Base-by-base conservation (phyloP, 2,888 invertebrate species). In the Xanthia togata region DNA sequence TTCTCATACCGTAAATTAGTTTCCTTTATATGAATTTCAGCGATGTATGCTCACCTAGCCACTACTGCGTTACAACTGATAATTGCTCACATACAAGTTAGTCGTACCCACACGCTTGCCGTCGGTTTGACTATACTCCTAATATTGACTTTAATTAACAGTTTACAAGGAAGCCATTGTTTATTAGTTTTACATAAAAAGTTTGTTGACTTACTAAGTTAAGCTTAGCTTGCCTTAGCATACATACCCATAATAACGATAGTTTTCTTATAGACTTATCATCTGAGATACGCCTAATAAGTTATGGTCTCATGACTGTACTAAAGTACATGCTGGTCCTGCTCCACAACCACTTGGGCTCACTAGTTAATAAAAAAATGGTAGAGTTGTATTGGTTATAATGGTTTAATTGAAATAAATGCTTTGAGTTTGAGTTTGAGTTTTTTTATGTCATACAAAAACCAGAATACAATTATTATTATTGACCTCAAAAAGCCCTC, bases 91-190 rank as follows among this genome's bases (percentile, higher is more conserved):
- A 12, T 20, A 65, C 12, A 67, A 77, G 53, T 53, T 23, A 53
- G 53, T 53, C 53, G 23, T 9, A 53, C 23, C 53, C 0, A 23
- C 23, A 62, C 9, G 4, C 53, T 63, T 14, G 60, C 76, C 6
- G n/a, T 35, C 23, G n/a, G n/a, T n/a, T n/a, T n/a, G 38, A 26
- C 31, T 17, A 31, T 31, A 31, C 23, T 53, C 1, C 67, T 31
- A 47, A 76, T 70, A 63, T 62, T 57, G 38, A 50, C 60, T 71
- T 71, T 50, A 62, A 67, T 77, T n/a, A 67, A n/a, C 31, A 63
- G 62, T 41, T 67, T 35, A 35, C 31, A 17, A 38, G n/a, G 63
- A 68, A 70, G n/a, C 50, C 59, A 35, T 50, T 50, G 31, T 63
- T 68, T 68, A 78, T 78, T 68, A 68, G 57, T 63, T 78, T 50